These are phyloP conservation scores for Epistrophe eligans DNA, from an alignment of 2,888 invertebrate genomes.

Conservation along the genomic window DNA sequence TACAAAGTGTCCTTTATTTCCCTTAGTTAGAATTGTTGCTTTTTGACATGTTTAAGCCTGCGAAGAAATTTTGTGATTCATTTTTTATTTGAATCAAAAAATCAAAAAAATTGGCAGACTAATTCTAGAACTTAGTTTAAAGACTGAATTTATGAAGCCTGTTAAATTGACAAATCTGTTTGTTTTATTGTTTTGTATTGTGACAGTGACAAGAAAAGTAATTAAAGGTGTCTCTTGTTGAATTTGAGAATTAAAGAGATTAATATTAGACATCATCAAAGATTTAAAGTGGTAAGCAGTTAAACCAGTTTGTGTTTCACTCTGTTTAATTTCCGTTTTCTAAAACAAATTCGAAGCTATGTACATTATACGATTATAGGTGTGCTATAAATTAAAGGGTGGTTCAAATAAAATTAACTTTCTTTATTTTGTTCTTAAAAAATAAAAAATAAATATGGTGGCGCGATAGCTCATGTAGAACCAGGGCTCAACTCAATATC, in stretches of 20 bases:
- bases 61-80: not conserved
- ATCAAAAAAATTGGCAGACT: no score
- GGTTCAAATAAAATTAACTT: no score
- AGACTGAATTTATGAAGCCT: not conserved
- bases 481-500: no score
- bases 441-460: no score
- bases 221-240: not conserved
- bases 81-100: constrained; percentile 18
- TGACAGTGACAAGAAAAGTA: not conserved
- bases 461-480: no score
- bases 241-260: not conserved
- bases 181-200: not conserved
- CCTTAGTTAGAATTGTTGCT: not conserved
- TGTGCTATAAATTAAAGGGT: no score
- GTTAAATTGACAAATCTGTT: constrained; percentile 10
- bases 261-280: not conserved
- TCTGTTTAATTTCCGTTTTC: not conserved
- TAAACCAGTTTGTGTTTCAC: not conserved
- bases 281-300: not conserved
- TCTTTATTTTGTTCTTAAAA: no score
- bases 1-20: not conserved
- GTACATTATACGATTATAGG: no score
- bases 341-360: no score
- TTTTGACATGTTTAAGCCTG: constrained; percentile 19
- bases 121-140: constrained; percentile 7